phyloP scores from a whole-genome alignment of 2,888 invertebrate species.

The Orthonevra nobilis region DNA sequence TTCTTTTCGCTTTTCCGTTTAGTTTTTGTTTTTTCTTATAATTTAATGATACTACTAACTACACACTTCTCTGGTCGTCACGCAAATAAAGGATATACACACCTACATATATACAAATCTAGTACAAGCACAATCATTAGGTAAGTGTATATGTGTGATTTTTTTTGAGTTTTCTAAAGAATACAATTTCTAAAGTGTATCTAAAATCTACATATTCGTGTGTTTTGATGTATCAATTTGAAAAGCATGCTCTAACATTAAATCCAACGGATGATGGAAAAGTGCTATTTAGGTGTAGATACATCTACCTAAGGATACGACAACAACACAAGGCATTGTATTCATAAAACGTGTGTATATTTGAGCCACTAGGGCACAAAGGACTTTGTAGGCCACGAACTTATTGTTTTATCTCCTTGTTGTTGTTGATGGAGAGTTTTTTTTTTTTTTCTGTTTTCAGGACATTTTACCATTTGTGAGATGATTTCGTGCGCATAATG shows the following conservation, averaged over 20 bases:
- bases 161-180: not conserved
- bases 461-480: conserved; percentile 53
- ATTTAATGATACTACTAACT: conserved; percentile 18
- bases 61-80: no score
- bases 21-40: not conserved
- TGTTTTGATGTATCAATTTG: conserved; percentile 26
- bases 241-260: conserved; percentile 26
- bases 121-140: conserved; percentile 61
- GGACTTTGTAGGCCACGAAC: conserved; percentile 44
- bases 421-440: no score
- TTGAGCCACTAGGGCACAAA: conserved; percentile 33
- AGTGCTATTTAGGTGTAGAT: conserved; percentile 54
- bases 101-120: no score
- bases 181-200: conserved; percentile 10
- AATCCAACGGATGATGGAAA: conserved; percentile 15
- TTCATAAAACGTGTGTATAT: conserved; percentile 14
- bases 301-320: no score
- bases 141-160: no score
- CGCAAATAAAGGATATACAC: no score
- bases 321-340: conserved; percentile 12
- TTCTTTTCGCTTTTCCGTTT: not conserved
- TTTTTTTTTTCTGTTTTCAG: no score
- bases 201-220: conserved; percentile 24
- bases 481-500: conserved; percentile 64
- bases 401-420: conserved; percentile 52